These are phyloP conservation scores for Mesocentrotus franciscanus DNA, from an alignment of 53 echinoderm and acorn worm species.

Conservation along the genomic window DNA sequence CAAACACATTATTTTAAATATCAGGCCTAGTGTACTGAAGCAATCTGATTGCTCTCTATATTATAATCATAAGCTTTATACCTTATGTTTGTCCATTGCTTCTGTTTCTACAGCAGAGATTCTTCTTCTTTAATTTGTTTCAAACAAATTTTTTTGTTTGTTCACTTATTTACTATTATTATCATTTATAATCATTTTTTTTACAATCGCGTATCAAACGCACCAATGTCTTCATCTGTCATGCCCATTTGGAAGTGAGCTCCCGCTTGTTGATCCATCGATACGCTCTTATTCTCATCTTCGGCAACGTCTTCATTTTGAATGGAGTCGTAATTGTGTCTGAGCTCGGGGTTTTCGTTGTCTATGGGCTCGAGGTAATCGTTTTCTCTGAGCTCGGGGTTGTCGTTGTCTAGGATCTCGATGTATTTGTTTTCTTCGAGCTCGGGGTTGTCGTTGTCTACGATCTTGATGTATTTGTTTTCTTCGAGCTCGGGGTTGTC, in stretches of 20 bases:
- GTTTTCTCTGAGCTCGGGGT: neutral
- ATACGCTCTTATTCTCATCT: neutral
- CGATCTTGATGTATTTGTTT: neutral
- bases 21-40: too few relatives aligned
- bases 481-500: neutral
- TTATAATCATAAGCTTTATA: neutral
- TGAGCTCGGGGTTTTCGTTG: neutral
- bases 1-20: neutral
- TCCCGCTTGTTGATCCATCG: neutral
- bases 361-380: neutral
- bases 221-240: neutral
- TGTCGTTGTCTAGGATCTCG: too few relatives aligned
- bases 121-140: too few relatives aligned
- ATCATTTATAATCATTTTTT: neutral
- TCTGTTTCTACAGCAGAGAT: neutral
- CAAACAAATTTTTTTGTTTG: too few relatives aligned
- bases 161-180: too few relatives aligned
- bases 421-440: too few relatives aligned
- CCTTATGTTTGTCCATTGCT: neutral
- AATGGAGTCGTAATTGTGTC: neutral
- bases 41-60: too few relatives aligned
- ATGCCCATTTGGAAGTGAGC: neutral
- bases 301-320: neutral
- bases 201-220: conserved; percentile 30
- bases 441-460: neutral